These are phyloP conservation scores for Siderastrea siderea DNA, from an alignment of 92 coral and sea anemone genomes.

Conservation along the genomic window DNA sequence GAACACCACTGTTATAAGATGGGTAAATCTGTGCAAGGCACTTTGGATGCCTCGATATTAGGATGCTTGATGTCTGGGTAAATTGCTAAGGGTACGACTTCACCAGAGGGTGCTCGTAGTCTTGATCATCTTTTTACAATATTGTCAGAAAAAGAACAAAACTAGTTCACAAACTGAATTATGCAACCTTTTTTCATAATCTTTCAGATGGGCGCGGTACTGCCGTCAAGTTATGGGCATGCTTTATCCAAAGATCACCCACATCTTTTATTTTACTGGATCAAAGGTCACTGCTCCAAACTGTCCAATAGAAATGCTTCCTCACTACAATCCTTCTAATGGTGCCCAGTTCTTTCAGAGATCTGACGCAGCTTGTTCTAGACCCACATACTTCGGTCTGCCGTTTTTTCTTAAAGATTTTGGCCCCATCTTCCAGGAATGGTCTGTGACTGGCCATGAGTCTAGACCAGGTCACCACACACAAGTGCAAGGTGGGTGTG, in stretches of 20 bases:
- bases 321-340: conserved; percentile 92
- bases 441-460: conserved; percentile 98
- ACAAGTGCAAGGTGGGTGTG: conserved; percentile 88
- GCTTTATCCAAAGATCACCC: conserved; percentile 88
- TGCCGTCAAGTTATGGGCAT: conserved; percentile 87
- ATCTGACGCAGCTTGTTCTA: conserved; percentile 57
- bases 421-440: conserved; percentile 93
- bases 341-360: conserved; percentile 87
- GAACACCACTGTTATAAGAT: too few relatives aligned
- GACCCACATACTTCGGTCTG: conserved; percentile 82
- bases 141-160: too few relatives aligned
- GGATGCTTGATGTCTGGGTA: too few relatives aligned
- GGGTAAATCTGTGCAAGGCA: too few relatives aligned
- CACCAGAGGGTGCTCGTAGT: too few relatives aligned
- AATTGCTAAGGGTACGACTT: too few relatives aligned
- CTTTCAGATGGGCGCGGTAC: conserved; percentile 71
- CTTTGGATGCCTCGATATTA: too few relatives aligned
- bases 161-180: too few relatives aligned
- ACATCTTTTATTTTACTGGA: conserved; percentile 87
- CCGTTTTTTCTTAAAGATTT: conserved; percentile 90
- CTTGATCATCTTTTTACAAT: too few relatives aligned
- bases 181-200: neutral
- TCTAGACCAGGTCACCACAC: conserved; percentile 97
- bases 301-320: conserved; percentile 96
- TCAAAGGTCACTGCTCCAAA: conserved; percentile 84